These are phyloP conservation scores for Drosophila eugracilis DNA, from an alignment of 1,140 invertebrate genomes.

Conservation along the genomic window DNA sequence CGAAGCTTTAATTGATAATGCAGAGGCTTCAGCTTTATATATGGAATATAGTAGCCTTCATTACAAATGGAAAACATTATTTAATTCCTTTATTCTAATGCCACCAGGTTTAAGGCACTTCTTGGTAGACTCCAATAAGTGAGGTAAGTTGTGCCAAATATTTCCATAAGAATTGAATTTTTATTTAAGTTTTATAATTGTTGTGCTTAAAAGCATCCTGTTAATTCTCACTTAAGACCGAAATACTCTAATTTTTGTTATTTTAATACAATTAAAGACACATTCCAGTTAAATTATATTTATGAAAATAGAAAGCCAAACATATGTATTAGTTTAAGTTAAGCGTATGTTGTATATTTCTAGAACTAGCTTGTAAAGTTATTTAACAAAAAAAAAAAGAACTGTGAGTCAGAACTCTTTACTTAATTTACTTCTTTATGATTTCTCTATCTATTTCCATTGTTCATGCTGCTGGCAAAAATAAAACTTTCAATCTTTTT, in stretches of 20 bases:
- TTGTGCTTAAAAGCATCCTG: not conserved
- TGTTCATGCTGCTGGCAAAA: not conserved
- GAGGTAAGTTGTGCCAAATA: not conserved
- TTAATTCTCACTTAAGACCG: not conserved
- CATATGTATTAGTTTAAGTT: no score
- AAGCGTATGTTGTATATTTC: slow-evolving; percentile 21
- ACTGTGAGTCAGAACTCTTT: not conserved
- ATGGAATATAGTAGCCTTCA: slow-evolving; percentile 32
- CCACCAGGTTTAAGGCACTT: slow-evolving; percentile 19
- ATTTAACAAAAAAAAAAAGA: not conserved
- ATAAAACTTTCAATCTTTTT: not conserved
- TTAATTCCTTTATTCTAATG: slow-evolving; percentile 35
- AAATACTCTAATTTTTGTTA: not conserved
- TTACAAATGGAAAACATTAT: slow-evolving; percentile 45
- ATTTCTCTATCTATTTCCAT: not conserved
- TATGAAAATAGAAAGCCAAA: no score
- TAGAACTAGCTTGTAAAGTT: not conserved
- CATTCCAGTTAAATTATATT: slow-evolving; percentile 9
- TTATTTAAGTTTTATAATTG: not conserved
- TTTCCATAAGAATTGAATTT: not conserved
- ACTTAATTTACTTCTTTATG: not conserved
- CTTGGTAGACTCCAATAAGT: slow-evolving; percentile 6
- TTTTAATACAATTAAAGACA: slow-evolving; percentile 1
- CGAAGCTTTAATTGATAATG: slow-evolving; percentile 15
- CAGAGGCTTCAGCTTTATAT: slow-evolving; percentile 18